Evolutionary conservation across 2,797 vertebrate genomes (phyloP), one percentile per base, ranked within the genome.

Genomic region (Nasua narica): DNA sequence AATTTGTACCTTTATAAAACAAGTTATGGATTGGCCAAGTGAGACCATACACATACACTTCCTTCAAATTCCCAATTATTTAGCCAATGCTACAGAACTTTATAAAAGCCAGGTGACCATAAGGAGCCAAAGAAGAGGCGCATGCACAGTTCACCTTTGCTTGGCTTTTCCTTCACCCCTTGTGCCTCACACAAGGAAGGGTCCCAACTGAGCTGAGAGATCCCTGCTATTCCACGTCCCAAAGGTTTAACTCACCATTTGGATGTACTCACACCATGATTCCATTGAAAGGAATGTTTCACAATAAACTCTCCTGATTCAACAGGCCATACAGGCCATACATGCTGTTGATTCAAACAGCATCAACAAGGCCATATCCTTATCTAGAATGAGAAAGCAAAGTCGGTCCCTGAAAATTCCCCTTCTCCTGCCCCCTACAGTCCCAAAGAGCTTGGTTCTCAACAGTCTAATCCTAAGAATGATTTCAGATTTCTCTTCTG

Each of bases 61-160:
- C 81, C 90, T 92, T 91, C 60, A 88, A 90, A 95, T 94, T 65
- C 58, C 74, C 83, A 83, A 76, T 79, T 69, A 85, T 70, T 94
- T 77, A 96, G 62, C 52, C 87, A 96, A 12, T 40, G 76, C 60
- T 78, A 78, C 25, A 85, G 13, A 95, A 81, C 77, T 78, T 90
- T 87, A 93, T 48, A 84, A 76, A 84, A 96, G 76, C 81, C 95
- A 93, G 62, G 78, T 70, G 79, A 37, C 70, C 79, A 69, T 70
- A 87, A 7, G 77, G 58, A 90, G n/a, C 54, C 85, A 87, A 7
- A 48, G 93, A 76, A 78, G 7, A 72, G 15, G 27, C 67, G 95
- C 35, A 91, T 2, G 69, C 2, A 23, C 74, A 90, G 70, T 16
- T 50, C 78, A n/a, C 70, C 79, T 96, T 60, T 78, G 52, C n/a